Percentiles rank a stretch among this genome's conserved stretches.
phyloP scores from a whole-genome alignment of 2,888 invertebrate genomes.

The Ochlodes sylvanus region DNA sequence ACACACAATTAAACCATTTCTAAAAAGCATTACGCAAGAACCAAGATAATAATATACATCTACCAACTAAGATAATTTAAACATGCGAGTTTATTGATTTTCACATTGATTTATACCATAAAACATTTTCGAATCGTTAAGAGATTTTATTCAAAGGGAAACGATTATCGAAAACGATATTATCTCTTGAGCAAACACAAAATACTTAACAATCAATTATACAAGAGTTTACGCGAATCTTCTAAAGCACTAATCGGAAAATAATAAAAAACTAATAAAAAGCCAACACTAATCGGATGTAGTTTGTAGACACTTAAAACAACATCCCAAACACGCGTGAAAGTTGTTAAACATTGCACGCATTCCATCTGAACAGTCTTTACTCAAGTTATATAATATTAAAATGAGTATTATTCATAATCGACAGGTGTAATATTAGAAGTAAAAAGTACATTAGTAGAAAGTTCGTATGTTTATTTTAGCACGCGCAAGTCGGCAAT shows the following conservation, averaged over 20 bases:
- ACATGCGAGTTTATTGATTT: too few relatives aligned
- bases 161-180: too few relatives aligned
- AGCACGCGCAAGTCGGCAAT: conserved; percentile 1
- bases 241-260: conserved; percentile 30
- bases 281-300: conserved; percentile 38
- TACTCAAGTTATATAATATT: conserved; percentile 7
- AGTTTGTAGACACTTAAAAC: conserved; percentile 38
- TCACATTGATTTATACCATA: too few relatives aligned
- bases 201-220: neutral
- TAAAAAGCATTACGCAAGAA: too few relatives aligned
- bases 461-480: conserved; percentile 12
- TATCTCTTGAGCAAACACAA: neutral
- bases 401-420: conserved; percentile 9
- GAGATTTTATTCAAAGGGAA: too few relatives aligned
- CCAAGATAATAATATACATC: too few relatives aligned
- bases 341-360: conserved; percentile 41
- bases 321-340: conserved; percentile 38
- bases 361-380: conserved; percentile 21
- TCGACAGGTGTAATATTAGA: conserved; percentile 2
- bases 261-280: too few relatives aligned
- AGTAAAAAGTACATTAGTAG: conserved; percentile 7
- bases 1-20: too few relatives aligned
- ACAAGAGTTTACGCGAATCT: conserved; percentile 33
- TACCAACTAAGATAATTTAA: too few relatives aligned
- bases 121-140: too few relatives aligned